A percentile compares a stretch with the other conserved stretches of the same genome.
These are phyloP conservation scores for Botia kubotai DNA, from an alignment of 2,797 vertebrate genomes.

Conservation along the genomic window DNA sequence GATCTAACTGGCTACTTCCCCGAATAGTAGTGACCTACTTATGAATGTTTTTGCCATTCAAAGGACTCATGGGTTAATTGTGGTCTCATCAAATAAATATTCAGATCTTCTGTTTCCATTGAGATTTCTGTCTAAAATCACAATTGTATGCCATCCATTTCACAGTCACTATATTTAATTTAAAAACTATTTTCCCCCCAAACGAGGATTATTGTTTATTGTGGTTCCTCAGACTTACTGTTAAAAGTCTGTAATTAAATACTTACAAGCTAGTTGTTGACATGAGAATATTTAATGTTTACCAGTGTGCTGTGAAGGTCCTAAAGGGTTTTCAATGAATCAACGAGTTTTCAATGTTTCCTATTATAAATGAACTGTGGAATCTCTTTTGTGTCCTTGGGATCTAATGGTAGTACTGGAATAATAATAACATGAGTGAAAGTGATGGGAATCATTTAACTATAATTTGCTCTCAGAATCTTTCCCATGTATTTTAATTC, in stretches of 20 bases:
- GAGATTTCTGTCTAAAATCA: not conserved
- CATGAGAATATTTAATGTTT: constrained; percentile 2
- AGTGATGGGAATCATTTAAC: not conserved
- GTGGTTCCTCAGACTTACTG: not conserved
- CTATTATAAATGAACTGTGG: not conserved
- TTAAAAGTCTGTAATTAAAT: not conserved
- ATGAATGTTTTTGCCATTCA: constrained; percentile 1
- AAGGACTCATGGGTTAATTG: not conserved
- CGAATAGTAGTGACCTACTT: too few relatives aligned
- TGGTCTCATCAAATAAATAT: constrained; percentile 15
- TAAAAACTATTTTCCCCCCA: not conserved
- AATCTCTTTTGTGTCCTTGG: not conserved
- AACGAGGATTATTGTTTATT: not conserved
- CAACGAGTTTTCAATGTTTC: not conserved
- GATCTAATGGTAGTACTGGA: not conserved
- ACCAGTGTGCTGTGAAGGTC: not conserved
- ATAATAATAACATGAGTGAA: not conserved
- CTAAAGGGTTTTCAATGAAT: too few relatives aligned
- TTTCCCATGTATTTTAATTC: not conserved
- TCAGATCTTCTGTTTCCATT: not conserved
- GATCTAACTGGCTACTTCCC: not conserved
- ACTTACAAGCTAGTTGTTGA: not conserved
- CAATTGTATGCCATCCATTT: not conserved
- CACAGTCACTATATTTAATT: not conserved
- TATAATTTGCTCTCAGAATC: not conserved